Percentiles rank a stretch among this genome's conserved stretches.
Conservation (phyloP, 1,140 invertebrate species). For the Camponotus pennsylvanicus region DNA sequence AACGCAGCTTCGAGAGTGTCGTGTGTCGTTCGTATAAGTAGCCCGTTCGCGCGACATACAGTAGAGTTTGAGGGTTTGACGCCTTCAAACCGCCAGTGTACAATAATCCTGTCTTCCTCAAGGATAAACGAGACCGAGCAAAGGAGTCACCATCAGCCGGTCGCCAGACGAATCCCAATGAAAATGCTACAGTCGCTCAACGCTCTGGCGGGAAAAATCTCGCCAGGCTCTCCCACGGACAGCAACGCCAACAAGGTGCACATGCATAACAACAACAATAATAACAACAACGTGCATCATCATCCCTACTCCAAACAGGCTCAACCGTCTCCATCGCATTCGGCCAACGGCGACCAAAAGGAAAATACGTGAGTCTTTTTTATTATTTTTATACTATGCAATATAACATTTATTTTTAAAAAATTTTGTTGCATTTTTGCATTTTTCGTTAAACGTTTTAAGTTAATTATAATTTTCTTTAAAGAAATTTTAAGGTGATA, state of each 20-base stretch:
- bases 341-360: slow-evolving; percentile 83
- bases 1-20: not conserved
- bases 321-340: slow-evolving; percentile 75
- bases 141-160: slow-evolving; percentile 76
- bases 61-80: slow-evolving; percentile 78
- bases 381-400: slow-evolving; percentile 15
- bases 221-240: slow-evolving; percentile 88
- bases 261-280: slow-evolving; percentile 87
- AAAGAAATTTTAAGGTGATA: too few species aligned
- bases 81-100: slow-evolving; percentile 77
- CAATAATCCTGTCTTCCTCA: slow-evolving; percentile 80
- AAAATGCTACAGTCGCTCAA: slow-evolving; percentile 93
- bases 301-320: slow-evolving; percentile 83
- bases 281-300: slow-evolving; percentile 85
- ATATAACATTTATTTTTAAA: not conserved
- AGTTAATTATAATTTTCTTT: too few species aligned
- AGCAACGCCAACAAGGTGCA: slow-evolving; percentile 85
- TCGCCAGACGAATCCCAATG: slow-evolving; percentile 79
- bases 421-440: not conserved
- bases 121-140: slow-evolving; percentile 73
- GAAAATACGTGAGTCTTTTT: slow-evolving; percentile 84
- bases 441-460: too few species aligned
- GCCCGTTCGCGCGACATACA: slow-evolving; percentile 59
- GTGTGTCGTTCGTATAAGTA: slow-evolving; percentile 2
- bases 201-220: slow-evolving; percentile 93